Conservation (phyloP, 2,888 invertebrate genomes). For the Monoplex corrugatus region DNA sequence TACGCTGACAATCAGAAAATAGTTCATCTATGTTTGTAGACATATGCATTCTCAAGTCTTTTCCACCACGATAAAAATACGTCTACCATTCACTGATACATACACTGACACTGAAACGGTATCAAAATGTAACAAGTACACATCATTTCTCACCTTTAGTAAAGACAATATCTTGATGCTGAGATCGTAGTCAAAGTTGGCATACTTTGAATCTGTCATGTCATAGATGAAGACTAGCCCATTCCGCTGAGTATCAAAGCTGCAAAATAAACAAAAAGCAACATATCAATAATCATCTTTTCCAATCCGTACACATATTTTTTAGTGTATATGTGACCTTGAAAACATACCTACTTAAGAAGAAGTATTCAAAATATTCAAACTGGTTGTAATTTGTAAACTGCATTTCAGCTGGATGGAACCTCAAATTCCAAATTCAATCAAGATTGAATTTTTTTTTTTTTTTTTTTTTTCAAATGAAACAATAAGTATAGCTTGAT, state of each 20-base stretch:
- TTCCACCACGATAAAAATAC: too few species aligned
- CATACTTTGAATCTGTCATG: slow-evolving; percentile 98
- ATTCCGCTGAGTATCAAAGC: slow-evolving; percentile 93
- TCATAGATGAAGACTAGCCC: slow-evolving; percentile 99
- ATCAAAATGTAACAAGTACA: not conserved
- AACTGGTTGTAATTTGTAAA: not conserved
- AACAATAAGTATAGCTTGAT: too few species aligned
- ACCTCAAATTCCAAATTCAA: too few species aligned
- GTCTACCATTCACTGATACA: too few species aligned
- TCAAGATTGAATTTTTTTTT: too few species aligned
- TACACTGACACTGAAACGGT: not conserved
- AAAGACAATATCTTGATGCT: slow-evolving; percentile 98
- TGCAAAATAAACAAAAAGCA: slow-evolving; percentile 62
- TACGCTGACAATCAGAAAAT: too few species aligned
- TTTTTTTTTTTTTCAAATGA: too few species aligned
- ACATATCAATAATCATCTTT: not conserved
- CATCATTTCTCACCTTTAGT: slow-evolving; percentile 89
- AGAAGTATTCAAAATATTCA: not conserved
- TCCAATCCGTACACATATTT: not conserved
- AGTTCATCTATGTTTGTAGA: too few species aligned
- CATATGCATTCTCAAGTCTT: too few species aligned
- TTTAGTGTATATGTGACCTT: too few species aligned
- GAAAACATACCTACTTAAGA: too few species aligned
- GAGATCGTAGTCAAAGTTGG: slow-evolving; percentile 98
- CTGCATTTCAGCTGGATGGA: too few species aligned